Evolutionary conservation across 2,888 invertebrate genomes (phyloP).

Genomic region (Lasioglossum morio): DNA sequence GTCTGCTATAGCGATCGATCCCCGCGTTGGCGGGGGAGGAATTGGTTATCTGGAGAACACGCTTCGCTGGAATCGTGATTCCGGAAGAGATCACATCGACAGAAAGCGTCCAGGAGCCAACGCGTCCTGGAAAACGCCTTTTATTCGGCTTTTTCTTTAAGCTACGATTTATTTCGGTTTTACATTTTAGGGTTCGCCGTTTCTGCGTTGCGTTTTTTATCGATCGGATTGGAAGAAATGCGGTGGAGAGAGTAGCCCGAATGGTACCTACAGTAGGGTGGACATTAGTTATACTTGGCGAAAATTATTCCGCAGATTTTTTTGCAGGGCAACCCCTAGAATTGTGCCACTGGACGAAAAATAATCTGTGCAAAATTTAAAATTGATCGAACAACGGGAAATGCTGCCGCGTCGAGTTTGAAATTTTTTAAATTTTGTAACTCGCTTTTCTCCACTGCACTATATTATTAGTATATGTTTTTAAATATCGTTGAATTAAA

Average conservation of each 20-base stretch:
- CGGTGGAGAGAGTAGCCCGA: not conserved
- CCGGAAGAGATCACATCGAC: not conserved
- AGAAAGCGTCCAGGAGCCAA: not conserved
- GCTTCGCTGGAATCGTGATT: constrained; percentile 7
- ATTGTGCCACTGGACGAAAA: too few relatives aligned
- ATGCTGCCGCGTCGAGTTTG: too few relatives aligned
- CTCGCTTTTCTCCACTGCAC: too few relatives aligned
- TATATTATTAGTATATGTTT: too few relatives aligned
- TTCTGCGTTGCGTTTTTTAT: not conserved
- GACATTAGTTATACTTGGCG: too few relatives aligned
- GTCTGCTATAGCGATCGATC: not conserved
- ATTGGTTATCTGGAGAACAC: constrained; percentile 4
- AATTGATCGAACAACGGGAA: too few relatives aligned
- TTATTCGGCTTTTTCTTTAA: not conserved
- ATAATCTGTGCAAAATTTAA: too few relatives aligned
- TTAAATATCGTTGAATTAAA: too few relatives aligned
- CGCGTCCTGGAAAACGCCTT: not conserved
- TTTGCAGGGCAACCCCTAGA: too few relatives aligned
- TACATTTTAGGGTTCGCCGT: not conserved
- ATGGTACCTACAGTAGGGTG: too few relatives aligned
- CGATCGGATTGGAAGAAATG: not conserved
- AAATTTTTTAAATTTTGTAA: too few relatives aligned
- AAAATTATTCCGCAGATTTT: too few relatives aligned
- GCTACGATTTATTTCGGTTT: not conserved
- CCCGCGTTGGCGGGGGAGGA: not conserved